These are phyloP conservation scores for Lepidostoma basale DNA, from an alignment of 1,140 invertebrate species.

Conservation along the genomic window DNA sequence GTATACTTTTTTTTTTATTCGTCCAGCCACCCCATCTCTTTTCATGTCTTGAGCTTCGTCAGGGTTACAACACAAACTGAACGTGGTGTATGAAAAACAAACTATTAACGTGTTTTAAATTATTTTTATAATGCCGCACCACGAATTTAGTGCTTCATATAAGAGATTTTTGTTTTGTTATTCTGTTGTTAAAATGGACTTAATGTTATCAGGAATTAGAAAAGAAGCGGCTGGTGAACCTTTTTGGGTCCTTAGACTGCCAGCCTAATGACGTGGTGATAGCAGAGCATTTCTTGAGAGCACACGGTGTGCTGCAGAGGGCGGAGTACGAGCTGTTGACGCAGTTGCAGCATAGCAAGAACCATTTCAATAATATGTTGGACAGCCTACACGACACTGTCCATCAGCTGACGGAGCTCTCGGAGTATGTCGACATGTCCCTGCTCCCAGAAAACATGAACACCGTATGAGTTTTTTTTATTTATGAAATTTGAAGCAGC, in stretches of 20 bases:
- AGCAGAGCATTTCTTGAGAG: background rate
- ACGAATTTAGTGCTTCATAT: too few relatives aligned
- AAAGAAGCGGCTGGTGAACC: background rate
- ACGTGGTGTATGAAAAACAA: background rate
- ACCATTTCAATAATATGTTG: conserved; percentile 53
- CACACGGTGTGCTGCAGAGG: background rate
- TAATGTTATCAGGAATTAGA: conserved; percentile 13
- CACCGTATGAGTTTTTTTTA: too few relatives aligned
- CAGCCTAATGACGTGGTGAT: background rate
- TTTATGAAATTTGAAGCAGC: too few relatives aligned
- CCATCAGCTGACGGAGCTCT: conserved; percentile 48
- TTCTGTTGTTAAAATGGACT: conserved; percentile 39
- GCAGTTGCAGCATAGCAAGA: conserved; percentile 48
- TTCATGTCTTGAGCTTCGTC: background rate
- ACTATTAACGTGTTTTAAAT: conserved; percentile 46
- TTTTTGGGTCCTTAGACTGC: background rate
- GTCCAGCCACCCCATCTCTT: background rate
- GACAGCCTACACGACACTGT: conserved; percentile 54
- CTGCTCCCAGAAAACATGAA: conserved; percentile 19
- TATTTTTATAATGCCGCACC: too few relatives aligned
- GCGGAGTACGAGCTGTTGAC: background rate
- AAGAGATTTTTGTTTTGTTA: conserved; percentile 46
- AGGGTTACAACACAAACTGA: too few relatives aligned
- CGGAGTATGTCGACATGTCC: conserved; percentile 49
- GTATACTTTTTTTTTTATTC: conserved; percentile 7